Evolutionary conservation across 2,797 vertebrate species (phyloP).

Genomic region (Hafferia zeledoni): DNA sequence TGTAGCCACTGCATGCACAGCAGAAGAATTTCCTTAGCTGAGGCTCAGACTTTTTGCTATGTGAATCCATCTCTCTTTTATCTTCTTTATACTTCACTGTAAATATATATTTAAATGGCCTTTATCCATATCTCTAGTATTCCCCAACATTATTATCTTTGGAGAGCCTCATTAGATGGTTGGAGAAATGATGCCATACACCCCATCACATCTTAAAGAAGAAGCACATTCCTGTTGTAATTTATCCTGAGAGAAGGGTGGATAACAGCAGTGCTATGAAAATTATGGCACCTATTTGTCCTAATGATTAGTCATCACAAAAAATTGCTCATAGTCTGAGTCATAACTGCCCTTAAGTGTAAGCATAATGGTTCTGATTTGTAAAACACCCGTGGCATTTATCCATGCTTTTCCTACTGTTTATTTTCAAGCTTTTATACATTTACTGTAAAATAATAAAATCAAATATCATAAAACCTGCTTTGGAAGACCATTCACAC

Average conservation of each 20-base stretch:
- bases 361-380: background rate
- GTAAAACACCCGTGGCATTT: background rate
- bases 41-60: background rate
- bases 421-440: background rate
- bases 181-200: background rate
- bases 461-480: background rate
- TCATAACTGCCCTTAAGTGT: background rate
- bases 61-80: background rate
- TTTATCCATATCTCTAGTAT: background rate
- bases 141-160: background rate
- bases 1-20: background rate
- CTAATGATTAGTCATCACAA: constrained; percentile 23
- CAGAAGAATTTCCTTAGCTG: background rate
- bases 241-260: background rate
- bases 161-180: background rate
- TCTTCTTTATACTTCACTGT: background rate
- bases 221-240: background rate
- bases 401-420: background rate
- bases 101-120: background rate
- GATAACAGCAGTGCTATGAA: constrained; percentile 37
- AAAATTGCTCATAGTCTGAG: background rate
- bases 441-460: constrained; percentile 10
- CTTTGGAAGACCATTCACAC: background rate
- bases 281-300: constrained; percentile 38
- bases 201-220: background rate